These are phyloP conservation scores for Dendronephthya gigantea DNA, from an alignment of 64 coral and sea anemone species.

Conservation along the genomic window DNA sequence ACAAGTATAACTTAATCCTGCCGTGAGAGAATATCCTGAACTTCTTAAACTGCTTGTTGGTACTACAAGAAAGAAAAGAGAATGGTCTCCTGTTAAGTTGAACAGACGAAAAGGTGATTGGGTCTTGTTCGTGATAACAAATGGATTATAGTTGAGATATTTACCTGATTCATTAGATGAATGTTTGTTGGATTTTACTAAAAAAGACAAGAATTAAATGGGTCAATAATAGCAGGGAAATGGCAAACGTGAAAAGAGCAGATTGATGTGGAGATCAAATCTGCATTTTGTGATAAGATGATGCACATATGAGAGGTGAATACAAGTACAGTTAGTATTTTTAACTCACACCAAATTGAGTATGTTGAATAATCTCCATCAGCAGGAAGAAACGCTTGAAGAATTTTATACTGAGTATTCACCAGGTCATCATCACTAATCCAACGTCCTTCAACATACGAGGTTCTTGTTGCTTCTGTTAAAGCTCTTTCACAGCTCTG, in stretches of 20 bases:
- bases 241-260: no score
- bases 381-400: constrained; percentile 49
- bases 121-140: no score
- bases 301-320: no score
- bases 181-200: constrained; percentile 53
- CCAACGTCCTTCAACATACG: constrained; percentile 84
- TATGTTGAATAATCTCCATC: constrained; percentile 70
- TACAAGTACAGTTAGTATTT: no score
- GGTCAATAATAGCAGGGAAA: no score
- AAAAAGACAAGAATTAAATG: neutral
- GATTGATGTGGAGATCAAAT: no score
- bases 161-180: constrained; percentile 44
- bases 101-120: no score
- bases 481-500: constrained; percentile 63
- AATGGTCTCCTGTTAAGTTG: no score
- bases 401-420: constrained; percentile 53
- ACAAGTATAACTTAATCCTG: constrained; percentile 55
- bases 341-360: constrained; percentile 68
- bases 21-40: constrained; percentile 63
- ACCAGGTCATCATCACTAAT: constrained; percentile 64
- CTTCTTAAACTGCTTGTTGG: constrained; percentile 57
- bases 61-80: constrained; percentile 28
- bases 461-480: constrained; percentile 80
- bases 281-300: no score
- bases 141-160: neutral